A percentile compares a stretch with the other conserved stretches of the same genome.
phyloP scores from a whole-genome alignment of 2,888 invertebrate genomes.

The Pyrochroa serraticornis region DNA sequence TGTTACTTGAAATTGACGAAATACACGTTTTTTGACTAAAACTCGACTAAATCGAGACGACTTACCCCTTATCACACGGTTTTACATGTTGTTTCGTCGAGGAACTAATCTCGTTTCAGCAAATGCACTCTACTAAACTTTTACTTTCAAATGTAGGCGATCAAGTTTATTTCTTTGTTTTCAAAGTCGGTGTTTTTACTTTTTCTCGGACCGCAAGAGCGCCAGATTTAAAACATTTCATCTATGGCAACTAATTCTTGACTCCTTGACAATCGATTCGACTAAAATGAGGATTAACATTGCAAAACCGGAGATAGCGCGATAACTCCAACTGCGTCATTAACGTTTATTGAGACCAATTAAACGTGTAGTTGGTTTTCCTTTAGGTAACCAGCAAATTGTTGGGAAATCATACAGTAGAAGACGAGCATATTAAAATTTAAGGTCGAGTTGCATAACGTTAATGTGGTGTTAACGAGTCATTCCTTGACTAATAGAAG shows the following conservation, averaged over 20 bases:
- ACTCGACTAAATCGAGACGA: conserved; percentile 15
- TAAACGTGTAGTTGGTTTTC: too few relatives aligned
- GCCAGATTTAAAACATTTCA: conserved; percentile 34
- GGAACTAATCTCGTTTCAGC: conserved; percentile 33
- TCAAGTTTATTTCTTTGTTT: conserved; percentile 53
- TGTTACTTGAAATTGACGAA: conserved; percentile 8
- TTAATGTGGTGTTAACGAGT: too few relatives aligned
- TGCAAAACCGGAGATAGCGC: conserved; percentile 11
- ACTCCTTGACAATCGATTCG: conserved; percentile 31
- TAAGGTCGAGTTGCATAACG: too few relatives aligned
- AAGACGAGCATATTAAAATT: too few relatives aligned
- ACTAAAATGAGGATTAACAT: conserved; percentile 29
- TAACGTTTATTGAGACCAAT: background rate
- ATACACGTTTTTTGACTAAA: conserved; percentile 14
- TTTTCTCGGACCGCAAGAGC: conserved; percentile 42
- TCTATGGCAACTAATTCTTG: conserved; percentile 25
- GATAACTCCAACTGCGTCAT: conserved; percentile 17
- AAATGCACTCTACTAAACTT: conserved; percentile 47
- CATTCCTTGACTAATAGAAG: too few relatives aligned
- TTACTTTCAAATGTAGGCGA: conserved; percentile 58
- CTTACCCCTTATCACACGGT: conserved; percentile 25
- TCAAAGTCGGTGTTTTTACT: conserved; percentile 49
- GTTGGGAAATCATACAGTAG: too few relatives aligned
- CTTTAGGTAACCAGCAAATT: too few relatives aligned
- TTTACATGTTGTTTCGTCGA: conserved; percentile 30